A percentile compares a stretch with the other conserved stretches of the same genome.
Conservation (phyloP, 2,113 vertebrate species). For the Rafetus swinhoei region DNA sequence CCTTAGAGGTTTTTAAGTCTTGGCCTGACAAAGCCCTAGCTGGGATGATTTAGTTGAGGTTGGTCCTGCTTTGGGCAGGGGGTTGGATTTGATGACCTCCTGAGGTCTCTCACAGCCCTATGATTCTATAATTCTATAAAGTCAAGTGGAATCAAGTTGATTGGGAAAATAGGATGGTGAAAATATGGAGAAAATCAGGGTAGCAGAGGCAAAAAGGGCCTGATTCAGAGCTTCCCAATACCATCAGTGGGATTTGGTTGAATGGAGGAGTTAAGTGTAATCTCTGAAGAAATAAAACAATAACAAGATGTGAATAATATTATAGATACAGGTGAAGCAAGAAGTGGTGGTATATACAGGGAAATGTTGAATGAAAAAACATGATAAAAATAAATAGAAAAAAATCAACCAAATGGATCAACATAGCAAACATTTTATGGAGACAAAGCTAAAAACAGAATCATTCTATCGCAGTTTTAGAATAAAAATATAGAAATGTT, state of each 20-base stretch:
- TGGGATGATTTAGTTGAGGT: too few relatives aligned
- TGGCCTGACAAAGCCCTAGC: too few relatives aligned
- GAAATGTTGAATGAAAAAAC: not conserved
- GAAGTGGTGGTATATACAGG: not conserved
- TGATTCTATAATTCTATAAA: not conserved
- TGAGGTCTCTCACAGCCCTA: too few relatives aligned
- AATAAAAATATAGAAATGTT: not conserved
- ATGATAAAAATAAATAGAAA: not conserved
- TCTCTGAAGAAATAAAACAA: not conserved
- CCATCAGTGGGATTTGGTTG: accelerated
- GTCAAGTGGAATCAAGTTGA: not conserved
- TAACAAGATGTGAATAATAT: not conserved
- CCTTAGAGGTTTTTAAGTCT: too few relatives aligned
- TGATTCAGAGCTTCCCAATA: not conserved
- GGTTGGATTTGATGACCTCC: too few relatives aligned
- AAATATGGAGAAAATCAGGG: not conserved
- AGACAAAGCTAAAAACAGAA: too few relatives aligned
- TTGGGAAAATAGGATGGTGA: not conserved
- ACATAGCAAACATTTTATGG: not conserved
- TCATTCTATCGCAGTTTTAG: not conserved
- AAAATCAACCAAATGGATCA: not conserved
- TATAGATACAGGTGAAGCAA: not conserved
- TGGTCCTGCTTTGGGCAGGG: too few relatives aligned
- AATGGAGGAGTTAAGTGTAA: not conserved
- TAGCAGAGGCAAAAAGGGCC: not conserved